Evolutionary conservation across 2,888 invertebrate species (phyloP).

Genomic region (Agrochola lychnidis): DNA sequence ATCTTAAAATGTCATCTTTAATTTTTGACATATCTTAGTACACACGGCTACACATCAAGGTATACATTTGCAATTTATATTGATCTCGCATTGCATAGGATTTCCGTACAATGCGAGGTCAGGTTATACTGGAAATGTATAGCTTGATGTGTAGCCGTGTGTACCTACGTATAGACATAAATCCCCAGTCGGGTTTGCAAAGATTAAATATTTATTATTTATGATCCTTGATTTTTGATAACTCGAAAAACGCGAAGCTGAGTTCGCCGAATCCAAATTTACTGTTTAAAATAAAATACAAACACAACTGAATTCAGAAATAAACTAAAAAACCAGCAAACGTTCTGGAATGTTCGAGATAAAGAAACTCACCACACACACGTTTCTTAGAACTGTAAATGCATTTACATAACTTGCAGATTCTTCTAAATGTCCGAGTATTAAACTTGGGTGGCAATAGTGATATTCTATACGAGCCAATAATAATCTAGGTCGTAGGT

Average conservation of each 20-base stretch:
- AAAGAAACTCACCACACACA: constrained; percentile 25
- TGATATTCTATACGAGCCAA: constrained; percentile 22
- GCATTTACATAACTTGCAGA: constrained; percentile 38
- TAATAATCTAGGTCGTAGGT: constrained; percentile 11
- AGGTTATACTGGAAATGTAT: too few relatives aligned
- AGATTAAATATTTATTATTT: constrained; percentile 13
- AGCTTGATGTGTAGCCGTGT: too few relatives aligned
- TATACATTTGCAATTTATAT: too few relatives aligned
- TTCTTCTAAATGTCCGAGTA: constrained; percentile 30
- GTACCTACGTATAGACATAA: neutral
- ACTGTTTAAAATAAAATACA: constrained; percentile 24
- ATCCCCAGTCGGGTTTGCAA: neutral
- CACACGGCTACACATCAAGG: too few relatives aligned
- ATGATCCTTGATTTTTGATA: constrained; percentile 32
- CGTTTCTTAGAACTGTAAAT: constrained; percentile 51
- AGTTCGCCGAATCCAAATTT: constrained; percentile 37
- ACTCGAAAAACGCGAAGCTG: constrained; percentile 2
- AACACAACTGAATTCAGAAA: constrained; percentile 35
- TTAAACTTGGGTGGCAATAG: constrained; percentile 32
- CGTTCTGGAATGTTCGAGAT: constrained; percentile 56
- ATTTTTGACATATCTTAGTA: neutral
- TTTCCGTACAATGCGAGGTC: too few relatives aligned
- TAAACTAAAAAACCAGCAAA: constrained; percentile 11
- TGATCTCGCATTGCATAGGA: too few relatives aligned
- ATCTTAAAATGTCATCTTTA: constrained; percentile 9